phyloP scores from a whole-genome alignment of 1,140 invertebrate genomes.

The Wiebesia pumilae region DNA sequence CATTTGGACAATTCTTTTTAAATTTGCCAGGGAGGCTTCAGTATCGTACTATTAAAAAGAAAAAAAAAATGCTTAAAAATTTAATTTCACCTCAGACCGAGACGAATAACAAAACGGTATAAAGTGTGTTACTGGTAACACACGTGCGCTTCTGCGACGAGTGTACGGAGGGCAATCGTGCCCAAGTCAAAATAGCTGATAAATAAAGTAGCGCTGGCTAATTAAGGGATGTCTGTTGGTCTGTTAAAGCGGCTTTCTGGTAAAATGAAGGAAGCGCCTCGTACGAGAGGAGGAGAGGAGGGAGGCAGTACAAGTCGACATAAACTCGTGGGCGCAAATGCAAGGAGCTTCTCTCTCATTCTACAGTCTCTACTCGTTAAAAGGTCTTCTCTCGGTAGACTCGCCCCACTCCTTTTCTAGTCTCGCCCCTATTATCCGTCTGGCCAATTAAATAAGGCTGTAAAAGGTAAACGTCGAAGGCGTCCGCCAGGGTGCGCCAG shows the following conservation, averaged over 20 bases:
- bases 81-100: too few relatives aligned
- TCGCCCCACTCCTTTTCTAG: neutral
- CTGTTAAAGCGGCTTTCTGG: too few relatives aligned
- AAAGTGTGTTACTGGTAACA: too few relatives aligned
- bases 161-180: neutral
- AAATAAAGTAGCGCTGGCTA: neutral
- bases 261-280: too few relatives aligned
- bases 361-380: neutral
- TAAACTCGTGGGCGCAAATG: neutral
- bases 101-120: too few relatives aligned
- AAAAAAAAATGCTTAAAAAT: too few relatives aligned
- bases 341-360: neutral
- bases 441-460: neutral
- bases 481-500: neutral
- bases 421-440: neutral
- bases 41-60: too few relatives aligned
- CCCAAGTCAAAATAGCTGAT: neutral
- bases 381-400: neutral
- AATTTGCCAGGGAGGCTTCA: too few relatives aligned
- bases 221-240: neutral
- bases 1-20: too few relatives aligned
- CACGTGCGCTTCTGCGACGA: neutral
- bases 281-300: too few relatives aligned
- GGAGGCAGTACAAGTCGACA: neutral
- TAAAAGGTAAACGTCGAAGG: neutral